phyloP scores from a whole-genome alignment of 2,797 vertebrate genomes.

The Notamacropus eugenii region DNA sequence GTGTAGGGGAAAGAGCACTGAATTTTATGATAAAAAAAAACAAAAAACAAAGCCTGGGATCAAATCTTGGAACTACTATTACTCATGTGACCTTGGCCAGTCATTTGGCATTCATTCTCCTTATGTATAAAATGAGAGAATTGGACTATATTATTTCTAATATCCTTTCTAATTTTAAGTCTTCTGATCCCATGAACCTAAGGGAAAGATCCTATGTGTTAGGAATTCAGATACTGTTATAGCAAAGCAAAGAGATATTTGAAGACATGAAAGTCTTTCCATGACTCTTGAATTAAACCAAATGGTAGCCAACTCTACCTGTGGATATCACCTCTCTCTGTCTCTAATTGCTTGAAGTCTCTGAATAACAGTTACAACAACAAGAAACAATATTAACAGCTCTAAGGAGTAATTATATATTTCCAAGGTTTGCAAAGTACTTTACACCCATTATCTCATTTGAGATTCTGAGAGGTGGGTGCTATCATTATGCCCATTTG shows the following conservation, averaged over 20 bases:
- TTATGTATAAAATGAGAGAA: not conserved
- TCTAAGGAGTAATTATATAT: not conserved
- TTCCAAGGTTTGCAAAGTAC: not conserved
- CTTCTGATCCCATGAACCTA: not conserved
- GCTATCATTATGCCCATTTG: not conserved
- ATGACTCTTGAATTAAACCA: not conserved
- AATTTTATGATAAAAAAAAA: not conserved
- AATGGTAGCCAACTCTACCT: not conserved
- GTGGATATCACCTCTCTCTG: not conserved
- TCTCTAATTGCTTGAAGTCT: not conserved
- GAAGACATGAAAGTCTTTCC: not conserved
- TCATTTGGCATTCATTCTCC: slow-evolving; percentile 7
- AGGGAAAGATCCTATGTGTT: not conserved
- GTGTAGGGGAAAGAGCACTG: not conserved
- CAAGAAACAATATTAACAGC: not conserved
- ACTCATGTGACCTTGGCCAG: not conserved
- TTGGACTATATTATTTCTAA: slow-evolving; percentile 43
- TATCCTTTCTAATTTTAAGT: not conserved
- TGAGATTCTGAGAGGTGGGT: not conserved
- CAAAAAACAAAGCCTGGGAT: not conserved
- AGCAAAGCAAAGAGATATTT: not conserved
- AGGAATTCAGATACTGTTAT: not conserved
- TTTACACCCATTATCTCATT: not conserved
- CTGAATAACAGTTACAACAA: not conserved
- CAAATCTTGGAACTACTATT: not conserved